phyloP scores from a whole-genome alignment of 1,140 invertebrate species.

The Aphelinus certus region DNA sequence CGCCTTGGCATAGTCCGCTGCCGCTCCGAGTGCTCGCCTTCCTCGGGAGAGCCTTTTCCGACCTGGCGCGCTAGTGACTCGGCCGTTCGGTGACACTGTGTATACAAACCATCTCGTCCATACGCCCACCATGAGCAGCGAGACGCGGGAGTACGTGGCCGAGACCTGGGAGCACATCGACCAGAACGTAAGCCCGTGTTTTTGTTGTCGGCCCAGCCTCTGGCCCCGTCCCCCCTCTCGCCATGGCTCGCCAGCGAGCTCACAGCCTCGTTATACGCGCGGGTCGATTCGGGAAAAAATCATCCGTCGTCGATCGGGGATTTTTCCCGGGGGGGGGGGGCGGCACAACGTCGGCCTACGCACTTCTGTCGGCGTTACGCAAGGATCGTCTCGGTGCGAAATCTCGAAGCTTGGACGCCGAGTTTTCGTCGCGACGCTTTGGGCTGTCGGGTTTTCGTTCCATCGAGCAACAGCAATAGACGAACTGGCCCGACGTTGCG shows the following conservation, averaged over 20 bases:
- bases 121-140: neutral
- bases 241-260: neutral
- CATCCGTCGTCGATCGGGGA: neutral
- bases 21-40: too few species aligned
- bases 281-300: neutral
- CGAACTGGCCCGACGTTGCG: neutral
- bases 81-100: slow-evolving; percentile 4
- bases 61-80: too few species aligned
- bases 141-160: slow-evolving; percentile 48
- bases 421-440: too few species aligned
- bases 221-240: neutral
- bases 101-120: too few species aligned
- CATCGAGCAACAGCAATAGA: too few species aligned
- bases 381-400: slow-evolving; percentile 26
- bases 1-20: too few species aligned
- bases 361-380: neutral
- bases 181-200: slow-evolving; percentile 50
- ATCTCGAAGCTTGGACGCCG: neutral
- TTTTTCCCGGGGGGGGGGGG: neutral
- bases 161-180: slow-evolving; percentile 61
- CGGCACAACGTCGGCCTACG: neutral
- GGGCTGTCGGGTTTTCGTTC: too few species aligned
- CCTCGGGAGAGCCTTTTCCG: too few species aligned
- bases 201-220: neutral
- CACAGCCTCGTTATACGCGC: neutral